phyloP scores from a whole-genome alignment of 2,888 invertebrate species.

The Microchrysa polita region DNA sequence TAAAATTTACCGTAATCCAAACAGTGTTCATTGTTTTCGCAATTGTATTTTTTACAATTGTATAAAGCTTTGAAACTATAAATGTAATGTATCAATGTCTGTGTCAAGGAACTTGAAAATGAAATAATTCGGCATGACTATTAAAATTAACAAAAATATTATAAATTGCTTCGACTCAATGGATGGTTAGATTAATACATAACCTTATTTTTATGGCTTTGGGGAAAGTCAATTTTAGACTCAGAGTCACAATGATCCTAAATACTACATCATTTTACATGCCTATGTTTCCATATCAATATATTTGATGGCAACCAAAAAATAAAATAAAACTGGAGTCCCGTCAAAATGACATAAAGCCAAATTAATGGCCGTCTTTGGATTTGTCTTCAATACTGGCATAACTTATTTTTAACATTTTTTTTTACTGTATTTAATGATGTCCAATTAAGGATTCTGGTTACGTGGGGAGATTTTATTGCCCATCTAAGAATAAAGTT shows the following conservation, averaged over 20 bases:
- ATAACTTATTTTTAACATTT: constrained; percentile 32
- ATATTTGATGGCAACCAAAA: background rate
- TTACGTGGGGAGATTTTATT: constrained; percentile 6
- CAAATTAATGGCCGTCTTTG: constrained; percentile 28
- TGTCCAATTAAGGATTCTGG: constrained; percentile 32
- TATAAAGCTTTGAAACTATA: too few species aligned
- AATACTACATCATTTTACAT: constrained; percentile 25
- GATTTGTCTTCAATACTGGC: constrained; percentile 18
- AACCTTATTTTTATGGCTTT: constrained; percentile 33
- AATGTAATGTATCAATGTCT: too few species aligned
- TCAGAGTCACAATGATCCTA: constrained; percentile 19
- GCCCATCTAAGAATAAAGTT: background rate
- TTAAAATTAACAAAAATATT: constrained; percentile 29
- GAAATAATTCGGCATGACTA: too few species aligned
- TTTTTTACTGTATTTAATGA: constrained; percentile 22
- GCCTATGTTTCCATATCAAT: constrained; percentile 11
- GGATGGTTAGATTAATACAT: constrained; percentile 27
- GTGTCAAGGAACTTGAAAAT: too few species aligned
- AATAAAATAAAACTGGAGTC: constrained; percentile 28
- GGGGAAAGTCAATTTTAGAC: constrained; percentile 38
- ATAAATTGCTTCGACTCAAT: constrained; percentile 12
- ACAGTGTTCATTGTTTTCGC: too few species aligned
- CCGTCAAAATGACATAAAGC: constrained; percentile 27
- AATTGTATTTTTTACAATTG: background rate
- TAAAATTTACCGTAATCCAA: too few species aligned